Conservation (phyloP, 2,113 vertebrate genomes). For the Panthera uncia region DNA sequence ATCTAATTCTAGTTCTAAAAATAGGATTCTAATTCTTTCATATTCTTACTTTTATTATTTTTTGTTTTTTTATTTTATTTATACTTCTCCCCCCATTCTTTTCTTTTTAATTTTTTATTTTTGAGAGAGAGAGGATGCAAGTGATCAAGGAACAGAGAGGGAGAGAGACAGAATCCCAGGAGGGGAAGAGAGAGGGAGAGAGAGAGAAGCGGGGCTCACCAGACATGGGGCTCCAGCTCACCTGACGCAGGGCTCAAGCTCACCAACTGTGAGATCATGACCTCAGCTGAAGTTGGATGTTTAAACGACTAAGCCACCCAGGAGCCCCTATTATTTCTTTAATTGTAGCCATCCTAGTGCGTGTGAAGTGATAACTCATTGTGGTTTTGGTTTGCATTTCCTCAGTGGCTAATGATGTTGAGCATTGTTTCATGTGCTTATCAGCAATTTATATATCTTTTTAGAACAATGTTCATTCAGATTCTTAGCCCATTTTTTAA, state of each 20-base stretch:
- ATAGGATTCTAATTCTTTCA: neutral
- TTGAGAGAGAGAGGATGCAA: no score
- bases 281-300: no score
- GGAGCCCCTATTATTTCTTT: neutral
- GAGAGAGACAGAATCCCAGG: no score
- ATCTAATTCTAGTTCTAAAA: neutral
- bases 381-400: slow-evolving; percentile 34
- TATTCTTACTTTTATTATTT: slow-evolving; percentile 1
- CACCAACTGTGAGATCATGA: no score
- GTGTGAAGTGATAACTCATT: slow-evolving; percentile 10
- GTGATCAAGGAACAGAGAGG: no score
- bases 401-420: neutral
- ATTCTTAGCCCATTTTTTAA: neutral
- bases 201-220: no score
- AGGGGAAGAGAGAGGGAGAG: no score
- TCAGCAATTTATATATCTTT: slow-evolving; percentile 15
- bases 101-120: no score
- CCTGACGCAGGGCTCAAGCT: no score
- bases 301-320: no score
- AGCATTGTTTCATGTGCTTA: neutral
- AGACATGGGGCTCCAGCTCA: no score
- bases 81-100: no score
- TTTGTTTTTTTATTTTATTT: neutral
- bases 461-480: slow-evolving; percentile 10
- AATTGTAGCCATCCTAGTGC: neutral